Base-by-base conservation (phyloP, 2,888 invertebrate genomes). In the Lasioglossum figueresi region DNA sequence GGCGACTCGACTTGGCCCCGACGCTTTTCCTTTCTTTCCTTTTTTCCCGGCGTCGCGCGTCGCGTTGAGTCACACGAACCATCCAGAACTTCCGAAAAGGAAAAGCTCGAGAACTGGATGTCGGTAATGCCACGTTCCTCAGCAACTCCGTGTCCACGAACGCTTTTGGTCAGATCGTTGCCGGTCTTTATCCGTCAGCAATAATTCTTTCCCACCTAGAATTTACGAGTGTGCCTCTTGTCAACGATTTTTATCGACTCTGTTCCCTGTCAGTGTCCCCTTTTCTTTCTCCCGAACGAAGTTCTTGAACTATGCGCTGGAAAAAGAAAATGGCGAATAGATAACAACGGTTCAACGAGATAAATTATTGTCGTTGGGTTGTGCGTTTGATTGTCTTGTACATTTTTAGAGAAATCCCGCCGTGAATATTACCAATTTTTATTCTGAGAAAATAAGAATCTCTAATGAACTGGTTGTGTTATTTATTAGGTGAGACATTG, bases 181-280 rank as follows among this genome's bases (percentile, higher is more conserved):
- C 63, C 70, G 56, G 34, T 48, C 76, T 79, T 81, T 83, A 82
- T 74, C 81, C 85, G 79, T 43, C 43, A 77, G 83, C 82, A 71
- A 87, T 88, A 89, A 89, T 89, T 89, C 88, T 85, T 79, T 85
- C 43, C 37, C 14, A n/a, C 5, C 27, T 45, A 59, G 82, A 85
- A 89, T 89, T 89, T 89, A 88, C 75, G 71, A 45, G n/a, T 14
- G 34, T 78, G 8, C 52, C 71, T 45, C 59, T 71, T 76, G 80
- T 76, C 83, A 66, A 80, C 74, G 74, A 89, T 89, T 89, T 87
- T 88, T 84, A 88, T 87, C 87, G 79, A 70, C 75, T 43, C 70
- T 37, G 48, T 76, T 34, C 34, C 52, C 40, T 31, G 56, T 70
- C 76, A 74, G n/a, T 48, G 71, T 59, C 10, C 34, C 14, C 43